Base-by-base conservation (phyloP, 2,113 vertebrate species). In the Sceloporus undulatus region DNA sequence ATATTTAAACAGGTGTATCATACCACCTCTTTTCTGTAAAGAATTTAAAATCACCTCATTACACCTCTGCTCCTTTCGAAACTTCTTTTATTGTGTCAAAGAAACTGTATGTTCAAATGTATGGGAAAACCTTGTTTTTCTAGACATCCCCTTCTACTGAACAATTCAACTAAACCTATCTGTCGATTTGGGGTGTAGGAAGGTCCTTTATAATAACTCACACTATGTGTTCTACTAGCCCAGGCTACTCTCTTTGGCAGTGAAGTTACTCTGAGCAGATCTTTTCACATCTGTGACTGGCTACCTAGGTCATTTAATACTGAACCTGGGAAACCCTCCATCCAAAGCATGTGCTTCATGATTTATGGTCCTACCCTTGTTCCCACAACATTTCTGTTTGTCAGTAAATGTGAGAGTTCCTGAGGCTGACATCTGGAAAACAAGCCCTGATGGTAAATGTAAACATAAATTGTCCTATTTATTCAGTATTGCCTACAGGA, bases 151-250 rank as follows among this genome's bases (percentile, higher is more conserved):
- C 65, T 66, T 82, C 93, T 81, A 90, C 40, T n/a, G 13, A 9
- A 1, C 75, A 76, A 66, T 91, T 92, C 87, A 87, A 62, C 91
- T 21, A 2, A 74, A 23, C 2, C 48, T 83, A 87, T 38, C 23
- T 80, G 52, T 56, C 16, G 11, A 16, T 23, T 70, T 2, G 76
- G 52, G 59, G 10, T 29, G 10, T 29, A 54, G n/a, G 71, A 13
- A 74, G n/a, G 54, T 59, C 70, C 48, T 5, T 48, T 48, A 48
- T 48, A 48, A 48, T 48, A 48, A 48, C 48, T 48, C 2, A 6
- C 48, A 48, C 48, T 48, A 5, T 48, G 48, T 48, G 48, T 48
- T 48, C 48, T 48, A 48, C 48, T 48, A 48, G 48, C 2, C 48
- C 48, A 48, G 48, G 48, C 48, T 48, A 7, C 48, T 48, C 48